phyloP scores from a whole-genome alignment of 2,888 invertebrate species.

The Cheilosia impressa region DNA sequence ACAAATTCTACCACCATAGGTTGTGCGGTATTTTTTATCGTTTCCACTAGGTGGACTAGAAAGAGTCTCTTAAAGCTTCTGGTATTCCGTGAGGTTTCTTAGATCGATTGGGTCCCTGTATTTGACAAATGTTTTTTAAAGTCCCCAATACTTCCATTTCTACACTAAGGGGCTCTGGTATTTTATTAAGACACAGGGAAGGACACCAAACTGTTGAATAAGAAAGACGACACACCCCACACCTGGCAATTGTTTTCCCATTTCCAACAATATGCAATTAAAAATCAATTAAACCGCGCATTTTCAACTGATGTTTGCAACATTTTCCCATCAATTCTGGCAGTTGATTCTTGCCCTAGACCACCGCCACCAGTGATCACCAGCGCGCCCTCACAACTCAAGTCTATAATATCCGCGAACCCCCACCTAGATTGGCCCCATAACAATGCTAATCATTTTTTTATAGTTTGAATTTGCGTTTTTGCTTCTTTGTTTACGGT shows the following conservation, averaged over 20 bases:
- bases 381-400: conserved; percentile 5
- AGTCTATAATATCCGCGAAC: neutral
- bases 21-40: no score
- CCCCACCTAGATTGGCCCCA: neutral
- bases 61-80: no score
- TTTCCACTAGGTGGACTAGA: no score
- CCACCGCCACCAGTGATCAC: conserved; percentile 1
- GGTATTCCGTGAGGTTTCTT: no score
- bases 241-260: neutral
- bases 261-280: conserved; percentile 7
- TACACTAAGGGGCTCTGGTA: no score
- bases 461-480: neutral
- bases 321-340: conserved; percentile 4
- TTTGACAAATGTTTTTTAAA: no score
- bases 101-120: no score
- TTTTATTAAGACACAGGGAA: no score
- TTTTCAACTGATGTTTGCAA: neutral
- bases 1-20: no score
- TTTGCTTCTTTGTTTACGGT: neutral
- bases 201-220: no score
- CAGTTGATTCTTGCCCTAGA: neutral
- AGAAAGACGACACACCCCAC: no score
- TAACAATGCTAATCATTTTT: conserved; percentile 50
- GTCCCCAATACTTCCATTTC: no score
- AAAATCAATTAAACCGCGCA: conserved; percentile 1